Conservation (phyloP, 1,140 invertebrate genomes). For the Heliconius nattereri region DNA sequence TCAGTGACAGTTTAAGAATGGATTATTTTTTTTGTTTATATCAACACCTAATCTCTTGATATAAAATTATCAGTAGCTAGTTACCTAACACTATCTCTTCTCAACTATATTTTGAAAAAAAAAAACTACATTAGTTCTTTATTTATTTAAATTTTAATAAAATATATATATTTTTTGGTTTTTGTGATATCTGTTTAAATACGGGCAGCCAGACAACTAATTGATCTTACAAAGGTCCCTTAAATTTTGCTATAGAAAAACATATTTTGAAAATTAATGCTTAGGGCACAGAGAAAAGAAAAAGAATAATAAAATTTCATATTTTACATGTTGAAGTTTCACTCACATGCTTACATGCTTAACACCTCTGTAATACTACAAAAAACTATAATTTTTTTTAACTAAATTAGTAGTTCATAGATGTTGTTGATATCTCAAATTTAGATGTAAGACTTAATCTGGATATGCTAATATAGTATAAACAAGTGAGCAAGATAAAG, state of each 20-base stretch:
- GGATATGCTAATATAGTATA: background rate
- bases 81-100: constrained; percentile 2
- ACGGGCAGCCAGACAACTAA: too few species aligned
- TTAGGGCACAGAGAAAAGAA: too few species aligned
- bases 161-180: too few species aligned
- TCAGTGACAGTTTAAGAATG: background rate
- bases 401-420: background rate
- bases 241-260: too few species aligned
- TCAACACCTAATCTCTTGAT: constrained; percentile 2
- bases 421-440: background rate
- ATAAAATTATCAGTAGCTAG: constrained; percentile 2
- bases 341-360: too few species aligned
- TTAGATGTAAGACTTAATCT: background rate
- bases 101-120: background rate
- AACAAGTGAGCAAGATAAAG: background rate
- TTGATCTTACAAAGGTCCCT: too few species aligned
- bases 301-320: too few species aligned
- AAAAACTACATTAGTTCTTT: background rate
- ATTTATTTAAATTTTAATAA: background rate
- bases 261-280: too few species aligned
- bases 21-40: constrained; percentile 4
- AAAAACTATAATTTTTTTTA: too few species aligned
- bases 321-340: too few species aligned
- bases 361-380: too few species aligned
- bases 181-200: too few species aligned